These are phyloP conservation scores for Drosophila burlai DNA, from an alignment of 1,140 invertebrate genomes.

Conservation along the genomic window DNA sequence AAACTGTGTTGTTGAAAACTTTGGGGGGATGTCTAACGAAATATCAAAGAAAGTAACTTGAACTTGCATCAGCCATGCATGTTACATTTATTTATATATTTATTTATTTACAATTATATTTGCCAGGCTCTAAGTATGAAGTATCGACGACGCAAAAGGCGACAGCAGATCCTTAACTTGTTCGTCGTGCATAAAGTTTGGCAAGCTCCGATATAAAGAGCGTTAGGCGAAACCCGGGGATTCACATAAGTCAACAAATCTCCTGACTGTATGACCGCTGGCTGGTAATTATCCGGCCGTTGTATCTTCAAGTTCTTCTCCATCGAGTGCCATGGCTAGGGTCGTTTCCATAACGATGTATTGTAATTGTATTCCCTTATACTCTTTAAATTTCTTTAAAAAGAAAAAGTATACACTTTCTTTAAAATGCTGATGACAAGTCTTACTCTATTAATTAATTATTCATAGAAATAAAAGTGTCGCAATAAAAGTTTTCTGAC, in stretches of 20 bases:
- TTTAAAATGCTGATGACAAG: neutral
- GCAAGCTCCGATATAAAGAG: slow-evolving; percentile 99
- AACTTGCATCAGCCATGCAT: too few species aligned
- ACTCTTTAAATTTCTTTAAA: neutral
- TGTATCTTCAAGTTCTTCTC: slow-evolving; percentile 93
- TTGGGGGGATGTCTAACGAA: neutral
- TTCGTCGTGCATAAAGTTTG: slow-evolving; percentile 99
- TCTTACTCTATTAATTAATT: neutral
- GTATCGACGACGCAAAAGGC: slow-evolving; percentile 99
- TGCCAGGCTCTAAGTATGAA: slow-evolving; percentile 99
- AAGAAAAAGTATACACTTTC: neutral
- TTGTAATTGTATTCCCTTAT: slow-evolving; percentile 90
- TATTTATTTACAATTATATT: slow-evolving; percentile 87
- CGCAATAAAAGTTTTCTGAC: neutral
- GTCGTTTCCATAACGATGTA: slow-evolving; percentile 97
- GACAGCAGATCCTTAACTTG: slow-evolving; percentile 98
- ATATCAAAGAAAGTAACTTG: neutral
- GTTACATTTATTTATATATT: neutral
- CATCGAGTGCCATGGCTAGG: slow-evolving; percentile 99
- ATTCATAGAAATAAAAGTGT: neutral
- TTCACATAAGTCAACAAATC: slow-evolving; percentile 93
- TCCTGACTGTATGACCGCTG: slow-evolving; percentile 94
- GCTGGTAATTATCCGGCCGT: slow-evolving; percentile 94
- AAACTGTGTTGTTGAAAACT: neutral
- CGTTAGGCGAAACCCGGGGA: slow-evolving; percentile 96